Evolutionary conservation across 1,140 invertebrate genomes (phyloP).

Genomic region (Ridgeia piscesae): DNA sequence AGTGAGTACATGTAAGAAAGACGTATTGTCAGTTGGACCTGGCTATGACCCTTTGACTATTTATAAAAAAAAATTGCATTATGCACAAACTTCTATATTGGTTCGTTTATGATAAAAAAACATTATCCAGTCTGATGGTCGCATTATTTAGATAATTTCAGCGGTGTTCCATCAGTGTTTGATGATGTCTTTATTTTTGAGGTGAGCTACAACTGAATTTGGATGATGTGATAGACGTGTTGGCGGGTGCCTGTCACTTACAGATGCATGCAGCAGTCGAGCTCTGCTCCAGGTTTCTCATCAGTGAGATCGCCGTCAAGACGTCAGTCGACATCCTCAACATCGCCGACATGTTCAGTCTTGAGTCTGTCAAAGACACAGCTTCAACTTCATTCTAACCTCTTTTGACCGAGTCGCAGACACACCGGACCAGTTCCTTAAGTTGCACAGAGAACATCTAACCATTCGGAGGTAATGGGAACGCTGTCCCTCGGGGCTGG

Average conservation of each 20-base stretch:
- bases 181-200: background rate
- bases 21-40: no score
- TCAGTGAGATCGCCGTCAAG: background rate
- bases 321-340: slow-evolving; percentile 16
- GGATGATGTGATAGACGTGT: slow-evolving; percentile 12
- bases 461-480: background rate
- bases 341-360: slow-evolving; percentile 12
- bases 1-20: no score
- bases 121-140: no score
- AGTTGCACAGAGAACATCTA: slow-evolving; percentile 1
- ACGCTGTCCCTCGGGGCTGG: background rate
- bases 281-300: background rate
- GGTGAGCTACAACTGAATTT: slow-evolving; percentile 7
- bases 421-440: background rate
- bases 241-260: slow-evolving; percentile 14
- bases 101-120: no score
- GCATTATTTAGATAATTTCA: no score
- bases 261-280: slow-evolving; percentile 16
- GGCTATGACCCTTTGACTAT: no score
- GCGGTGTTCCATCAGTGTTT: background rate
- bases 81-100: no score
- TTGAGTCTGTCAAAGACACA: background rate
- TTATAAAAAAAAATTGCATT: no score
- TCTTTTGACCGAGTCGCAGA: background rate
- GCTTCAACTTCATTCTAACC: background rate